Base-by-base conservation (phyloP, 2,888 invertebrate genomes). In the Diplazon laetatorius region DNA sequence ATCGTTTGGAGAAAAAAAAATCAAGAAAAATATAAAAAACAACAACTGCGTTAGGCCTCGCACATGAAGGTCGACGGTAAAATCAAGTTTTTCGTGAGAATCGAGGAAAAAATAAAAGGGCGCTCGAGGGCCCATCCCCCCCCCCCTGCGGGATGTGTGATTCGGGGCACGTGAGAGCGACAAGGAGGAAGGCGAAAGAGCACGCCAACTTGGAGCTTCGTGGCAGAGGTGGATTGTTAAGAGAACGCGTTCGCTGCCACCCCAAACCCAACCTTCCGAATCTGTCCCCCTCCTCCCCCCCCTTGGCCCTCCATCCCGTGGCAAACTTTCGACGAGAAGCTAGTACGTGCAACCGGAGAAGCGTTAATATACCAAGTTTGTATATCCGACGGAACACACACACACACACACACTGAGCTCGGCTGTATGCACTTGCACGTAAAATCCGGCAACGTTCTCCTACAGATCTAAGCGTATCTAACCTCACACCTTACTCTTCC, bases 331-430 rank as follows among this genome's bases (percentile, higher is more conserved):
- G 65, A 60, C 65, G 78, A 74, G 57, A 57, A 6, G 52, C 52
- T 69, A 52, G 74, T 74, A 68, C 78, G 75, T 75, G 71, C 71
- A 75, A 78, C 71, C 66, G 55, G 66, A 78, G 78, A 75, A 74
- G 75, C 66, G 75, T 75, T 78, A 78, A 78, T 78, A 78, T 75
- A 78, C 75, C 75, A 74, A 78, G 75, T 78, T 78, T 78, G 78
- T 72, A 74, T 78, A 78, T 78, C 71, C 75, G 62, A 46, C 66
- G 35, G 57, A 55, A 52, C 14, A 39, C 37, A 44, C 68, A 65
- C 16, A 22, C 52, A n/a, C n/a, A n/a, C n/a, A n/a, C 22, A 22
- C 16, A 22, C 52, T 18, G 30, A 20, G 66, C 46, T 46, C 25
- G 39, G 48, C 48, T 50, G n/a, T n/a, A 62, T 71, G 65, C 66